Base-by-base conservation (phyloP, 2,888 invertebrate genomes). In the Amitus sp. region DNA sequence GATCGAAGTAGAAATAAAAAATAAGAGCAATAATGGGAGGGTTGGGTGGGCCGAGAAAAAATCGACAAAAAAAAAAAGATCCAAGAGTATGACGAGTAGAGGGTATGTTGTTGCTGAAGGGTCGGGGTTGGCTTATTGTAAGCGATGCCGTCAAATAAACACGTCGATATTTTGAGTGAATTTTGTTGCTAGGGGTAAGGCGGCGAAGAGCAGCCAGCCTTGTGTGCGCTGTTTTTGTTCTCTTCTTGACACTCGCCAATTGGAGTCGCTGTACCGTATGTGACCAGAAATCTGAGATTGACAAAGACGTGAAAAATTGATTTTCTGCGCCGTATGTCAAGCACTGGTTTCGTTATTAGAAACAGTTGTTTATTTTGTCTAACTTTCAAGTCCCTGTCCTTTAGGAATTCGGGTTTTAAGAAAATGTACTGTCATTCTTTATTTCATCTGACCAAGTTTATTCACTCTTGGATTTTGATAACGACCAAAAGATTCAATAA, bases 31-130 rank as follows among this genome's bases (percentile, higher is more conserved):
- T n/a, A n/a, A 34, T 28, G 68, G 67, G 66, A 59, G 72, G 73
- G 70, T n/a, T 43, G 61, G 63, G 69, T 57, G 67, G 71, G 68
- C 66, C 63, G 82, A 82, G 83, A 84, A 83, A 83, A 82, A 68
- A 65, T 75, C 75, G 81, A 82, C 60, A 47, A 71, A 83, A 82
- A 82, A 83, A 78, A 81, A 80, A 82, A 82, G 82, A 82, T 75
- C 73, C 78, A 76, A 82, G 79, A 82, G 78, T 78, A 79, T 65
- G 30, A 19, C 18, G 30, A 43, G 47, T 4, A 40, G 15, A 45
- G 12, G 40, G 55, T 49, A 39, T 23, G 13, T 28, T 18, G 19
- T 18, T 43, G 19, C 5, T 13, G n/a, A 13, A 15, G 39, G 17
- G 42, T 15, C 7, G 4, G 42, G 42, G 42, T 42, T 42, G 42